Base-by-base conservation (phyloP, 2,113 vertebrate genomes). In the Siniperca knerii region DNA sequence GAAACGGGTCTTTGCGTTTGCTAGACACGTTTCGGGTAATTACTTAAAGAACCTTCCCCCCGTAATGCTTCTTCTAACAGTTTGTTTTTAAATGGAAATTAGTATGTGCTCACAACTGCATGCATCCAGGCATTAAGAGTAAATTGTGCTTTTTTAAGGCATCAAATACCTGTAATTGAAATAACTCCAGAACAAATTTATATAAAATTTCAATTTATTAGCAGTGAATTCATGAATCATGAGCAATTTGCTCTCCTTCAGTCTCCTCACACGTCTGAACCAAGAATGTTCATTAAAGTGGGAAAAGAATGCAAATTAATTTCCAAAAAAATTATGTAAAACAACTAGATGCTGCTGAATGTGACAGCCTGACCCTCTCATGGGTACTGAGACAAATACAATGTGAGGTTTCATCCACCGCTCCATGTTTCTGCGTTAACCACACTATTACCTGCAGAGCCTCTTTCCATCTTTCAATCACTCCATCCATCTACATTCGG, bases 61-160 rank as follows among this genome's bases (percentile, higher is more conserved):
- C 44, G 67, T 79, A 79, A 87, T 35, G 67, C 74, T 73, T 89
- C 83, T 84, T 90, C 75, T 54, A 81, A 91, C 77, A 75, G 75
- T 86, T 93, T 91, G 81, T 84, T 90, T 92, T 91, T 81, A 89
- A 87, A 92, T 91, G 72, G 57, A 91, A 91, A 94, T 92, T 78
- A 93, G 84, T 83, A 70, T 87, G 89, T 77, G 29, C 81, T 82
- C 46, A 83, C 88, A 89, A 85, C 69, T 88, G 81, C 87, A 79
- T 84, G 87, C 82, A 87, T 89, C 74, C 86, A 89, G 87, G 90
- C 83, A 92, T 88, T 84, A 89, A 81, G 77, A 88, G 65, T 77
- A 66, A 90, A 91, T 91, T 82, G 72, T 76, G 52, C 29, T 87
- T 86, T 86, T 77, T 89, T 84, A 74, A 86, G 82, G 64, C 82